Percentiles rank a stretch among this genome's conserved stretches.
Conservation (phyloP, 2,888 invertebrate genomes). For the Cerastis leucographa region DNA sequence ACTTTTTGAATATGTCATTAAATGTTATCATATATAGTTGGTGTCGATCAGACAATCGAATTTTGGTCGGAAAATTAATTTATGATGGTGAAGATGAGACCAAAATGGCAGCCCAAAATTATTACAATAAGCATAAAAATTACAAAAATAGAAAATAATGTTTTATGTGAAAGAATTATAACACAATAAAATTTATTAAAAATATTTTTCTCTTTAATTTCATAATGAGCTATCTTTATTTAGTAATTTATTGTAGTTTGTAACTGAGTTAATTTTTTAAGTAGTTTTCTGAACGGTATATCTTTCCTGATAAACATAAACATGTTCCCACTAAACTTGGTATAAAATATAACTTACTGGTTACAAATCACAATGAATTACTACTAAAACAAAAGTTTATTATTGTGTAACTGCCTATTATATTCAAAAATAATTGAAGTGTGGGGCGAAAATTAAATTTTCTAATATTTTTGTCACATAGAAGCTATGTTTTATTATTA, state of each 20-base stretch:
- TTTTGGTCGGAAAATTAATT: slow-evolving; percentile 13
- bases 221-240: neutral
- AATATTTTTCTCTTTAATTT: neutral
- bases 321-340: neutral
- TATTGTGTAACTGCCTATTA: no score
- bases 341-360: neutral
- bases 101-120: slow-evolving; percentile 4
- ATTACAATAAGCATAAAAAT: neutral
- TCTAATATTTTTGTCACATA: no score
- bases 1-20: slow-evolving; percentile 3
- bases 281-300: neutral
- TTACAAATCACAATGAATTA: neutral
- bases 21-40: slow-evolving; percentile 4
- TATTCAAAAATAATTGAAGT: no score
- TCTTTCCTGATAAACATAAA: neutral
- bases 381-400: no score
- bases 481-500: no score
- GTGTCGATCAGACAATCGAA: slow-evolving; percentile 10
- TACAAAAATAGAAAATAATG: slow-evolving; percentile 7
- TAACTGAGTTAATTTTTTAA: neutral
- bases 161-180: neutral
- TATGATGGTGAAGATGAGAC: slow-evolving; percentile 10
- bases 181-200: neutral
- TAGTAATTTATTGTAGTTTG: neutral
- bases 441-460: no score